Conservation (phyloP, 2,888 invertebrate genomes). For the Pseudolycoriella hygida region DNA sequence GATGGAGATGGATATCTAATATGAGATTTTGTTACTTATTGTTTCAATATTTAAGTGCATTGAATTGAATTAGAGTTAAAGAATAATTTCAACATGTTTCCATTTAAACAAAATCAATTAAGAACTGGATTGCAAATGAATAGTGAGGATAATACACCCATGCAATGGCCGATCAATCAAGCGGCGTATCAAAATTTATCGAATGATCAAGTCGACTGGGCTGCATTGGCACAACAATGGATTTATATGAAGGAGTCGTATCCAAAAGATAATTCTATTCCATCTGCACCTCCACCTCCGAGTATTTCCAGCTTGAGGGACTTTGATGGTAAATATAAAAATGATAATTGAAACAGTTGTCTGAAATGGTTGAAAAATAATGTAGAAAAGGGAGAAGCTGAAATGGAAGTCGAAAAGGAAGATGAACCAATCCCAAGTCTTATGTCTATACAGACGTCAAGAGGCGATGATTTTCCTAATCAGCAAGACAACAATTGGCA, state of each 20-base stretch:
- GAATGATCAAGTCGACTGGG: constrained; percentile 88
- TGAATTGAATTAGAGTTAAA: no score
- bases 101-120: not conserved
- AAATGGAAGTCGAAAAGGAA: constrained; percentile 69
- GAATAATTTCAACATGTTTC: not conserved
- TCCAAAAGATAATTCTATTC: constrained; percentile 31
- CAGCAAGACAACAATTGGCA: not conserved
- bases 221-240: constrained; percentile 92
- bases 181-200: constrained; percentile 65
- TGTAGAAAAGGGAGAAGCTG: constrained; percentile 61
- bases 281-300: constrained; percentile 39
- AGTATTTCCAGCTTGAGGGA: constrained; percentile 21
- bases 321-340: constrained; percentile 21
- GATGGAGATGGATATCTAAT: no score
- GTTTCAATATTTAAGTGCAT: no score
- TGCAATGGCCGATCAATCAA: constrained; percentile 26
- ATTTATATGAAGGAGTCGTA: constrained; percentile 72
- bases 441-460: not conserved
- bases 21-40: no score
- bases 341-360: no score
- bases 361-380: no score
- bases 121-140: no score
- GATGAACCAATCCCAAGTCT: constrained; percentile 25
- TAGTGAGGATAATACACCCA: no score
- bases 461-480: not conserved